Conservation (phyloP, 2,797 vertebrate species). For the Muscicapa striata region DNA sequence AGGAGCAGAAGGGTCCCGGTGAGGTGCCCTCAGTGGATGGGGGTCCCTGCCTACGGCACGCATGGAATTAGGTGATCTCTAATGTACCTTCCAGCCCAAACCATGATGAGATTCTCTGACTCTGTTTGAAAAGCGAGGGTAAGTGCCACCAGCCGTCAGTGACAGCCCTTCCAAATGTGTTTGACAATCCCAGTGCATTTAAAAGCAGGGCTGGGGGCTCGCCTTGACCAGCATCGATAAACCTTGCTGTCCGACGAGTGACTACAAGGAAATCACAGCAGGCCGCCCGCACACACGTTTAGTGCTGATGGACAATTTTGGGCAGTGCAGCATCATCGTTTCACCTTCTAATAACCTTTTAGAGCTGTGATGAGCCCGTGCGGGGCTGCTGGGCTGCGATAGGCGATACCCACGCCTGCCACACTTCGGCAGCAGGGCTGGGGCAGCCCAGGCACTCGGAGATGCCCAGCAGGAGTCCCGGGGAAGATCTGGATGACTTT, state of each 20-base stretch:
- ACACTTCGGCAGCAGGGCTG: background rate
- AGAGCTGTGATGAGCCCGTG: fast-evolving
- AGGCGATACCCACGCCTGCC: fast-evolving
- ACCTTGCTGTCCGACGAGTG: fast-evolving
- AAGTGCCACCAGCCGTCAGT: background rate
- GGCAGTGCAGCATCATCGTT: fast-evolving
- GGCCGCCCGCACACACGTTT: fast-evolving
- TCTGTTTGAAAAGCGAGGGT: background rate
- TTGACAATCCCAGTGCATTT: fast-evolving
- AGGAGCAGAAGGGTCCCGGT: background rate
- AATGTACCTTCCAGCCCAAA: background rate
- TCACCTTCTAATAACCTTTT: background rate
- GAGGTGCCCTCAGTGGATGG: too few species aligned
- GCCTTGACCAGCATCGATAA: fast-evolving
- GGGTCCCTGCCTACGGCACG: background rate
- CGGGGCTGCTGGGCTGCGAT: fast-evolving
- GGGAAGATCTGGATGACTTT: background rate
- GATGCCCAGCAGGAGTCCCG: background rate
- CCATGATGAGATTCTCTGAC: background rate
- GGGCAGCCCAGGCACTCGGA: fast-evolving
- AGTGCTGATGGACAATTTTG: background rate
- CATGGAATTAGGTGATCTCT: background rate
- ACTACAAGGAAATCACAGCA: fast-evolving
- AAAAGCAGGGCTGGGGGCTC: background rate
- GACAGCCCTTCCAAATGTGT: fast-evolving